phyloP scores from a whole-genome alignment of 2,888 invertebrate genomes.

The Leptopilina drosophilae region DNA sequence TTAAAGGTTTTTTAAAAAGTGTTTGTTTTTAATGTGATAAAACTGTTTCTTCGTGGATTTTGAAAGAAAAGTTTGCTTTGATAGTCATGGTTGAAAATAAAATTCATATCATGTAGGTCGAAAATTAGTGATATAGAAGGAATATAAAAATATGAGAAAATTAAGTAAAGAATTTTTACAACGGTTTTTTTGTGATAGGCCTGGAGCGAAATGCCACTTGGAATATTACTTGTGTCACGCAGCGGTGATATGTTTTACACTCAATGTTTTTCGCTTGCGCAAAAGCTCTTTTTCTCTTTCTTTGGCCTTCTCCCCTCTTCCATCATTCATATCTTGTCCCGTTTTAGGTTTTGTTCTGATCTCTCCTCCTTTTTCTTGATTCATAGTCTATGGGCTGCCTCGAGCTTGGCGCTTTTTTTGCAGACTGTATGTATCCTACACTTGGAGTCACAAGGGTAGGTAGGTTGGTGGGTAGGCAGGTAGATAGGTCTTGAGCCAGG shows the following conservation, averaged over 20 bases:
- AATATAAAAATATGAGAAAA: neutral
- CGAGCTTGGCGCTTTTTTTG: constrained; percentile 19
- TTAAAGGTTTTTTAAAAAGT: too few relatives aligned
- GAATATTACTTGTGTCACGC: constrained; percentile 30
- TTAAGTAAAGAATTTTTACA: neutral
- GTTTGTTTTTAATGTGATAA: too few relatives aligned
- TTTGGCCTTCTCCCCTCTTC: neutral
- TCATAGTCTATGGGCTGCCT: constrained; percentile 9
- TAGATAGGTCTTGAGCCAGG: constrained; percentile 67
- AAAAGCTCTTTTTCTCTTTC: constrained; percentile 15
- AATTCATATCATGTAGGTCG: neutral
- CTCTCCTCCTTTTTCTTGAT: constrained; percentile 10
- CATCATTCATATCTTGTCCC: constrained; percentile 28
- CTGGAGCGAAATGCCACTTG: constrained; percentile 1
- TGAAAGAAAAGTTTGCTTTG: too few relatives aligned
- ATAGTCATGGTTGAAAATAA: neutral
- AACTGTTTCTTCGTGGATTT: too few relatives aligned
- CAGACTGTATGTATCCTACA: constrained; percentile 7
- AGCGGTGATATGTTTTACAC: constrained; percentile 30
- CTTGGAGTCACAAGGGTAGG: constrained; percentile 47
- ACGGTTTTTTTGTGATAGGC: neutral
- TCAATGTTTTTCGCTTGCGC: constrained; percentile 25
- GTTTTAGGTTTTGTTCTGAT: constrained; percentile 23
- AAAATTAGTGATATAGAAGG: neutral
- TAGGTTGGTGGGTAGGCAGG: constrained; percentile 53